Evolutionary conservation across 35 echinoderm and acorn worm species (phyloP).

Genomic region (Eucidaris tribuloides): DNA sequence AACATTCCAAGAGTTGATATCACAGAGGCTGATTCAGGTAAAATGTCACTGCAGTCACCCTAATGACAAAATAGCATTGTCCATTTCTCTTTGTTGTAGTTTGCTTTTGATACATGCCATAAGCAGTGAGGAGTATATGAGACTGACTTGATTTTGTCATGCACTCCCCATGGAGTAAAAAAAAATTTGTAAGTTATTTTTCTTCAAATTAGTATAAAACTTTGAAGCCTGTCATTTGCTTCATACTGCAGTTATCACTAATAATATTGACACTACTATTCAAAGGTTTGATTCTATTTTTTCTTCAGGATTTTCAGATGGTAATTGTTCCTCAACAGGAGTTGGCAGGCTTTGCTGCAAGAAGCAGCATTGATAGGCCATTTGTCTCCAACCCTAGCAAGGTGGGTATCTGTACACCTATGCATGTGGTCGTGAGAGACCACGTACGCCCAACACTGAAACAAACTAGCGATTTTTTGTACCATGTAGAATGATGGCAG

Average conservation of each 20-base stretch:
- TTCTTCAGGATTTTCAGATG: conserved; percentile 80
- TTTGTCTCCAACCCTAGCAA: conserved; percentile 48
- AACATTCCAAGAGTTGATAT: conserved; percentile 77
- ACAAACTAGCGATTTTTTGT: neutral
- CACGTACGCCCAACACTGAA: neutral
- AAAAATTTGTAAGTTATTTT: neutral
- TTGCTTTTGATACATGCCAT: neutral
- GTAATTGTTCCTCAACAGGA: conserved; percentile 54
- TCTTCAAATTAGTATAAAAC: neutral
- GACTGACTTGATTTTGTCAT: neutral
- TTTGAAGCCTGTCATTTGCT: neutral
- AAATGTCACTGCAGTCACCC: neutral
- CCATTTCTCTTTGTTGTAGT: neutral
- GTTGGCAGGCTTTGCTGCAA: conserved; percentile 25
- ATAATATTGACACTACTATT: too few relatives aligned
- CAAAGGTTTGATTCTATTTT: too few relatives aligned
- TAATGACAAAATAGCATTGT: neutral
- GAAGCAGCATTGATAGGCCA: conserved; percentile 31
- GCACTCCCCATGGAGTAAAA: neutral
- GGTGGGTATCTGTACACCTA: neutral
- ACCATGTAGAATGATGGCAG: neutral
- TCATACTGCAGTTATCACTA: neutral
- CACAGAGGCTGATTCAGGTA: conserved; percentile 89
- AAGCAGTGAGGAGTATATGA: neutral
- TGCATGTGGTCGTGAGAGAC: neutral